phyloP scores from a whole-genome alignment of 2,113 vertebrate species.

The Clarias magur region DNA sequence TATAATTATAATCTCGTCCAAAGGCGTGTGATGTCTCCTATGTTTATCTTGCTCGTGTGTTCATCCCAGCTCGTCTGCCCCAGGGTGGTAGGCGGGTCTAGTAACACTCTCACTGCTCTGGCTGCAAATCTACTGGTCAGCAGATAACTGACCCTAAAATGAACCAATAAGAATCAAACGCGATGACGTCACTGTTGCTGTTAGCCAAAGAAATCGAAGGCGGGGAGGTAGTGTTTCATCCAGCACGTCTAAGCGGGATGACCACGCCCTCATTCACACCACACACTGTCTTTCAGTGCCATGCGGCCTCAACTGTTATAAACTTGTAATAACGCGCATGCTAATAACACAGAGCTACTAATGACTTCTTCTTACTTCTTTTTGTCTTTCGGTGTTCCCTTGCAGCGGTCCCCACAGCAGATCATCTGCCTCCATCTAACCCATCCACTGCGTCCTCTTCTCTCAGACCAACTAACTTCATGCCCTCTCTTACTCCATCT shows the following conservation, averaged over 20 bases:
- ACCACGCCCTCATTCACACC: not conserved
- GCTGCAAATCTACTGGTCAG: not conserved
- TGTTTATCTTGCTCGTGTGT: not conserved
- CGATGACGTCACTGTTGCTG: not conserved
- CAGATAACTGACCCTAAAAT: not conserved
- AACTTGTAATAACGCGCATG: not conserved
- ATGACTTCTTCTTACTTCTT: not conserved
- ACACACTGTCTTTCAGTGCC: not conserved
- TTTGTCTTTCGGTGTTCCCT: too few species aligned
- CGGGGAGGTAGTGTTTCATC: not conserved
- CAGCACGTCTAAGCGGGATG: not conserved
- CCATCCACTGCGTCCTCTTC: too few species aligned
- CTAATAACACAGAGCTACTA: not conserved
- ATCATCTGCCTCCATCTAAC: too few species aligned
- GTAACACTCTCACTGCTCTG: not conserved
- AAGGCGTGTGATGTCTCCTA: not conserved
- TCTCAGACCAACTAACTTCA: too few species aligned
- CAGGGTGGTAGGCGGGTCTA: not conserved
- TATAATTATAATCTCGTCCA: not conserved
- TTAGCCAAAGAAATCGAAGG: not conserved
- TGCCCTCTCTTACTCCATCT: too few species aligned
- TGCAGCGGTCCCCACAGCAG: too few species aligned
- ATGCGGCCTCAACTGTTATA: not conserved
- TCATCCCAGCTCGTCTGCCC: not conserved
- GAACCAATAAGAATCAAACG: conserved; percentile 8